Conservation (phyloP, 2,888 invertebrate species). For the Tachina fera region DNA sequence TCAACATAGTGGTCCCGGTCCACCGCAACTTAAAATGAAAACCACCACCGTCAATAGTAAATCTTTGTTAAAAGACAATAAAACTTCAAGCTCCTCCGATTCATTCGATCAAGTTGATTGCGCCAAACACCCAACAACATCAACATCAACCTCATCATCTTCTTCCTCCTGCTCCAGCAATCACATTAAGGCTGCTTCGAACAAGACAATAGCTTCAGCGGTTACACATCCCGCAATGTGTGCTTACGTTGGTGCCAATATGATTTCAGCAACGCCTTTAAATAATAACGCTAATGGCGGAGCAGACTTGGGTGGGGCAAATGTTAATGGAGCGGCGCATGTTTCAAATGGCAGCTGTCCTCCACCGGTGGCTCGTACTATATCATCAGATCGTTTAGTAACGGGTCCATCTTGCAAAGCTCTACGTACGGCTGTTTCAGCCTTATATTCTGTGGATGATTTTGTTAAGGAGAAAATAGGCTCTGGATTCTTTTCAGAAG, state of each 20-base stretch:
- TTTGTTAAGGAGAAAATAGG: conserved; percentile 97
- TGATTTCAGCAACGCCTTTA: conserved; percentile 45
- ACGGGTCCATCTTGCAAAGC: conserved; percentile 94
- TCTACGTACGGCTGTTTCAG: conserved; percentile 94
- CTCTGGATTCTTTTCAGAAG: conserved; percentile 98
- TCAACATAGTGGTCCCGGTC: conserved; percentile 83
- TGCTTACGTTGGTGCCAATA: conserved; percentile 65
- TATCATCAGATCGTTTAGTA: conserved; percentile 84
- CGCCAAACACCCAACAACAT: conserved; percentile 42
- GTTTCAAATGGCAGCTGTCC: conserved; percentile 65
- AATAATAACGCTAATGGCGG: conserved; percentile 40
- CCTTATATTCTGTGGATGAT: conserved; percentile 96
- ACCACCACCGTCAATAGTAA: conserved; percentile 44
- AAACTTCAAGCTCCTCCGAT: conserved; percentile 4
- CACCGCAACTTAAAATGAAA: conserved; percentile 75
- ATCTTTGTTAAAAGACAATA: conserved; percentile 57
- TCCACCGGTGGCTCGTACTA: conserved; percentile 79
- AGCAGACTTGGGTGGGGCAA: conserved; percentile 12
- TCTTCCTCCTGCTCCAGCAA: conserved; percentile 8
- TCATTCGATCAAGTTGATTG: conserved; percentile 72
- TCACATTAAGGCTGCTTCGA: conserved; percentile 2
- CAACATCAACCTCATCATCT: neutral
- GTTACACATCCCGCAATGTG: conserved; percentile 37
- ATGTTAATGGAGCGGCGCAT: too few relatives aligned
- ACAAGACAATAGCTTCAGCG: conserved; percentile 7